These are phyloP conservation scores for Poecilia picta DNA, from an alignment of 2,797 vertebrate species.

Conservation along the genomic window DNA sequence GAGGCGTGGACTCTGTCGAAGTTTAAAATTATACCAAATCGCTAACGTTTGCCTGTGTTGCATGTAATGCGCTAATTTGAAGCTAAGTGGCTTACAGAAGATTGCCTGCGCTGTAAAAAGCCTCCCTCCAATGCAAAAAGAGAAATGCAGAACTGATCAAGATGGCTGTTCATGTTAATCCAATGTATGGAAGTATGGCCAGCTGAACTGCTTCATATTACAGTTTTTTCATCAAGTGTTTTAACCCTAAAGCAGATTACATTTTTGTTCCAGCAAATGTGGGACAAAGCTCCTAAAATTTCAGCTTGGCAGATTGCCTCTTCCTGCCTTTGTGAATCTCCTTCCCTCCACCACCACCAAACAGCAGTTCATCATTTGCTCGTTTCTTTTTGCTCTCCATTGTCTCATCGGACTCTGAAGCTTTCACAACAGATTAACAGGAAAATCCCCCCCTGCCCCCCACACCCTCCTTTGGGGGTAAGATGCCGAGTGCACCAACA, in stretches of 20 bases:
- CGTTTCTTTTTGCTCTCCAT: slow-evolving; percentile 22
- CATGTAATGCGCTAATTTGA: too few species aligned
- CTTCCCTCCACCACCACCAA: slow-evolving; percentile 23
- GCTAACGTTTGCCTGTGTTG: too few species aligned
- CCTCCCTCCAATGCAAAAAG: too few species aligned
- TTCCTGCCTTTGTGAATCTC: slow-evolving; percentile 58
- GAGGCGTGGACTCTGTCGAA: too few species aligned
- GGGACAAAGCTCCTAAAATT: slow-evolving; percentile 20
- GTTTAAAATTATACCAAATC: too few species aligned
- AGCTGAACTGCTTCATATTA: background rate
- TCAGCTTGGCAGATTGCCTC: slow-evolving; percentile 29
- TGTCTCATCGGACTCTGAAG: slow-evolving; percentile 9
- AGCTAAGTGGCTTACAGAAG: too few species aligned
- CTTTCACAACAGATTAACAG: slow-evolving; percentile 58
- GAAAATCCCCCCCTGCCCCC: slow-evolving; percentile 29
- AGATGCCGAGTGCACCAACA: slow-evolving; percentile 35
- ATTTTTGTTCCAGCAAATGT: slow-evolving; percentile 18
- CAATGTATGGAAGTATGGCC: too few species aligned
- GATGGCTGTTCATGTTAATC: too few species aligned
- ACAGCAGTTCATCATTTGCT: slow-evolving; percentile 29
- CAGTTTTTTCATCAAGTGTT: slow-evolving; percentile 8
- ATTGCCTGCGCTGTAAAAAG: too few species aligned
- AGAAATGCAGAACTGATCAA: too few species aligned
- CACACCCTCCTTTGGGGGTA: slow-evolving; percentile 16
- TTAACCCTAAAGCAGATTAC: slow-evolving; percentile 17